Conservation (phyloP, 2,888 invertebrate species). For the Troides oblongomaculatus region DNA sequence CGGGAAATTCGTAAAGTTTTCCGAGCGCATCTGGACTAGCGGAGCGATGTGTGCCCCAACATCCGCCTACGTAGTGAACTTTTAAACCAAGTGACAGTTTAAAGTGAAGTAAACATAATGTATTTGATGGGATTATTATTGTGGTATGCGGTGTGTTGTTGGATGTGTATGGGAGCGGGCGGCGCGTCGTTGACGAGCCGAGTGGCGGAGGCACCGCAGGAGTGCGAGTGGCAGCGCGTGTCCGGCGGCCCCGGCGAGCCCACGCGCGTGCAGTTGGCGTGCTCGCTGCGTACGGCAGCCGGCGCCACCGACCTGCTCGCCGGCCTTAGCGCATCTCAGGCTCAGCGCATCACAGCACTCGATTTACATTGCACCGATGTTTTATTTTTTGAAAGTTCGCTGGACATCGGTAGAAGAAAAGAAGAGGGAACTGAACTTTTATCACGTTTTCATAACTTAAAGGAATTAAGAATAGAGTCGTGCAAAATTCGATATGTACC, state of each 20-base stretch:
- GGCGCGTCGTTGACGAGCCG: conserved; percentile 74
- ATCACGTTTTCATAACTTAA: conserved; percentile 82
- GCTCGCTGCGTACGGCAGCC: conserved; percentile 83
- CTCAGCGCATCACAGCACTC: conserved; percentile 84
- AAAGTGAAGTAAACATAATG: conserved; percentile 73
- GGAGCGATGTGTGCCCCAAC: conserved; percentile 72
- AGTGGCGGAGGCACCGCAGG: conserved; percentile 83
- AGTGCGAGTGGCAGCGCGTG: conserved; percentile 85
- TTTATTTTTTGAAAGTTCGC: conserved; percentile 85
- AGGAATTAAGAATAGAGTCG: conserved; percentile 85
- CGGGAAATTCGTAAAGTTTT: conserved; percentile 77
- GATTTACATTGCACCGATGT: conserved; percentile 86
- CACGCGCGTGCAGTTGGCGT: conserved; percentile 81
- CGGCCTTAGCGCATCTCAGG: conserved; percentile 82
- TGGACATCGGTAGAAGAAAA: conserved; percentile 79
- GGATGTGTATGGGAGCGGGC: conserved; percentile 61
- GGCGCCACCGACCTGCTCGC: conserved; percentile 83
- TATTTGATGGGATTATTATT: conserved; percentile 72
- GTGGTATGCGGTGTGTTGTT: conserved; percentile 66
- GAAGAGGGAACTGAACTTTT: conserved; percentile 80
- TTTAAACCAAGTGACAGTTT: conserved; percentile 74
- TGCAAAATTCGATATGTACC: conserved; percentile 89
- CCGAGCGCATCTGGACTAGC: conserved; percentile 67
- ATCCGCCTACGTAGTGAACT: conserved; percentile 65
- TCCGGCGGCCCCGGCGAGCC: conserved; percentile 76